Base-by-base conservation (phyloP, 2,888 invertebrate genomes). In the Aphodius granarius region DNA sequence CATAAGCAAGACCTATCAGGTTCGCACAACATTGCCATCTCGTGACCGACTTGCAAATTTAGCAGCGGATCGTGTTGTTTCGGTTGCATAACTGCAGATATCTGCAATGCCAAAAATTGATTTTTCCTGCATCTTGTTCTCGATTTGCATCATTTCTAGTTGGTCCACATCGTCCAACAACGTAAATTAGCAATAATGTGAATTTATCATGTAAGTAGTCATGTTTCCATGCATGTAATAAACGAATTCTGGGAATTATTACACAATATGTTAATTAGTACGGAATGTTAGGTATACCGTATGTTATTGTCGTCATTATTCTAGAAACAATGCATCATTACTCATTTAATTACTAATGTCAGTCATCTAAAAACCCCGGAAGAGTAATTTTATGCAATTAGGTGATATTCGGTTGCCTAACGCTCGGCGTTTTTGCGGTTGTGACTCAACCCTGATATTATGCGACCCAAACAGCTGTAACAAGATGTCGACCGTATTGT, bases 401-500 rank as follows among this genome's bases (percentile, higher is more conserved):
- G 4, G 13, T 43, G 6, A 9, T 2, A 43, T 6, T 68, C 21
- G 68, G 68, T 68, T 68, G 21, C 16, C 68, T 68, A 68, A 21
- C 6, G 19, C 3, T 21, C 20, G 22, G 68, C 68, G 68, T 68
- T 19, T 68, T 20, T 21, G 68, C 18, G 6, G 43, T 9, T 13
- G 43, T 43, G n/a, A 68, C 21, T n/a, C 20, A 68, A 68, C 68
- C 20, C 6, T 20, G 20, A 68, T 20, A 68, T 19, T 9, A 19
- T 68, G 21, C 68, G 22, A 22, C 68, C 22, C n/a, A 20, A 68
- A 68, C 68, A 66, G 66, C 66, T 66, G 66, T 19, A 66, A 21
- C 68, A 68, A 68, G 21, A 68, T 68, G 68, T 68, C 68, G 68
- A 20, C 16, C 20, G 68, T 68, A 68, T 68, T 68, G 68, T 68